phyloP scores from a whole-genome alignment of 2,113 vertebrate species.

The Peromyscus maniculatus region DNA sequence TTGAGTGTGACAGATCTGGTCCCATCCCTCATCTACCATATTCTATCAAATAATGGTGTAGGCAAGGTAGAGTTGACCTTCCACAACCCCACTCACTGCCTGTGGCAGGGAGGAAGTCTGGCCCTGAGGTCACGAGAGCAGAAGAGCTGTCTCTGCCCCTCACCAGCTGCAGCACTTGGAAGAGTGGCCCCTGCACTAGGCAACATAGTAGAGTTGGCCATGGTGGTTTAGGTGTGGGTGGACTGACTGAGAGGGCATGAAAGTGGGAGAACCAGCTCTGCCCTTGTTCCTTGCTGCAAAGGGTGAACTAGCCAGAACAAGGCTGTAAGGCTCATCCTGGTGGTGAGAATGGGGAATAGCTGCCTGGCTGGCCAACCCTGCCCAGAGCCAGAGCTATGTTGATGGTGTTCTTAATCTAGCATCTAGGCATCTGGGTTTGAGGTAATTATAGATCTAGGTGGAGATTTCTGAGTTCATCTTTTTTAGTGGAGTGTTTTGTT shows the following conservation, averaged over 20 bases:
- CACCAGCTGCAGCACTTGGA: background rate
- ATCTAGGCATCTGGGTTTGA: too few relatives aligned
- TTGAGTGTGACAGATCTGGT: background rate
- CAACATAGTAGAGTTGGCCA: background rate
- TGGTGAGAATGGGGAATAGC: background rate
- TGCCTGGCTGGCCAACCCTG: background rate
- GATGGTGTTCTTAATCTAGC: too few relatives aligned
- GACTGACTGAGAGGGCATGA: background rate
- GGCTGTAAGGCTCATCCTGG: background rate
- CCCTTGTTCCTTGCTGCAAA: background rate
- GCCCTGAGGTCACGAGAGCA: background rate
- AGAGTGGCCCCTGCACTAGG: background rate
- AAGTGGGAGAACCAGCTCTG: too few relatives aligned
- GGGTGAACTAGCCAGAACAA: background rate
- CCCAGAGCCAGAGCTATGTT: too few relatives aligned
- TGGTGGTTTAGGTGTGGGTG: background rate
- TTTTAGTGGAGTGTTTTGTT: too few relatives aligned
- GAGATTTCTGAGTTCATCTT: too few relatives aligned
- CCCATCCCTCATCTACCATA: background rate
- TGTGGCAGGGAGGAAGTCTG: background rate
- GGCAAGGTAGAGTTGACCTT: background rate
- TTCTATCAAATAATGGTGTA: background rate
- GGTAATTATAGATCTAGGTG: too few relatives aligned
- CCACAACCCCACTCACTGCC: background rate
- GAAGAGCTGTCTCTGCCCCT: background rate